A percentile compares a stretch with the other conserved stretches of the same genome.
Evolutionary conservation across 2,797 vertebrate genomes (phyloP).

Genomic region (Sandelia bainsii): DNA sequence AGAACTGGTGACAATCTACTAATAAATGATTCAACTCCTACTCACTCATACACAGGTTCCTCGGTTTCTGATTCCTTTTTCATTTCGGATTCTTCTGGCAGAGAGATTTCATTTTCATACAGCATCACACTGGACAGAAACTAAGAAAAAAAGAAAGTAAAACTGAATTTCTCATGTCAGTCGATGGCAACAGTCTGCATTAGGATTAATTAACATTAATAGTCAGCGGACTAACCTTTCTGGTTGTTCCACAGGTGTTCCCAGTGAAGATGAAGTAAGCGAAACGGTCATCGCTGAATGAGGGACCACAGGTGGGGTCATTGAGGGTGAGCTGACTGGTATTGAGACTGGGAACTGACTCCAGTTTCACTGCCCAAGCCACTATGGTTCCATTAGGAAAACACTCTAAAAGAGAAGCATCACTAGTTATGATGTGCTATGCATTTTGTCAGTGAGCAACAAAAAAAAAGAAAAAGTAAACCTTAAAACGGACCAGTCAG

Average conservation of each 20-base stretch:
- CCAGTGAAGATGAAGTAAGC: slow-evolving; percentile 78
- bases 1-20: too few species aligned
- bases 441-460: background rate
- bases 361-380: slow-evolving; percentile 80
- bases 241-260: slow-evolving; percentile 79
- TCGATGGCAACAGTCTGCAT: background rate
- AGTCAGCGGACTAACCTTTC: slow-evolving; percentile 57
- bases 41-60: slow-evolving; percentile 66
- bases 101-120: slow-evolving; percentile 81
- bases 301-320: slow-evolving; percentile 80
- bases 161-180: background rate
- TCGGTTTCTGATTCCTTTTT: rapidly evolving
- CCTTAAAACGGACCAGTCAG: slow-evolving; percentile 68
- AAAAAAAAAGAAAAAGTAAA: rapidly evolving
- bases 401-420: slow-evolving; percentile 78
- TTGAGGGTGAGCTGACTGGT: slow-evolving; percentile 75
- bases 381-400: slow-evolving; percentile 85
- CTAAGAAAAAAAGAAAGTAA: slow-evolving; percentile 36
- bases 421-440: rapidly evolving
- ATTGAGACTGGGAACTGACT: slow-evolving; percentile 72
- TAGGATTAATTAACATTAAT: background rate
- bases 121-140: slow-evolving; percentile 74
- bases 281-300: slow-evolving; percentile 60
- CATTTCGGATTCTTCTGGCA: slow-evolving; percentile 45
- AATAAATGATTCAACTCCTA: background rate